Conservation (phyloP, 2,888 invertebrate genomes). For the Drosophila barbarae region DNA sequence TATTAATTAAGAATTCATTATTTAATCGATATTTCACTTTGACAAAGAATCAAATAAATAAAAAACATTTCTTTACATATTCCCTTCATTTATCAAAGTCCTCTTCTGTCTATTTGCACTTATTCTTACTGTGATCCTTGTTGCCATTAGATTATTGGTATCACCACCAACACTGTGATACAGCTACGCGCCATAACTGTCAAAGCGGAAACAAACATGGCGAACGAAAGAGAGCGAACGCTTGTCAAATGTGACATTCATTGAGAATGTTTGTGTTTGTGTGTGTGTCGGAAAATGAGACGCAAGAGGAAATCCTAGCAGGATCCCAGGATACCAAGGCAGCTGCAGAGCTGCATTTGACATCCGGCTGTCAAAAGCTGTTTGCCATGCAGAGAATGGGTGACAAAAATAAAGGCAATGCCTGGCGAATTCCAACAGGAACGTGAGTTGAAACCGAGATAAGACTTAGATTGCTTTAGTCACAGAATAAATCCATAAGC, state of each 20-base stretch:
- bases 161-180: conserved; percentile 6
- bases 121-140: conserved; percentile 1
- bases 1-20: too few relatives aligned
- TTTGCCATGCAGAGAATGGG: conserved; percentile 47
- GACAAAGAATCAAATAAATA: not conserved
- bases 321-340: conserved; percentile 13
- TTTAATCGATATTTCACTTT: too few relatives aligned
- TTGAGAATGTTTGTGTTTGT: conserved; percentile 12
- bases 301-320: conserved; percentile 22
- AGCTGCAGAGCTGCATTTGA: conserved; percentile 51
- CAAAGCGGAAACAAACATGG: conserved; percentile 41
- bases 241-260: conserved; percentile 38
- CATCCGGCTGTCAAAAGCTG: conserved; percentile 63
- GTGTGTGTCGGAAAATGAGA: conserved; percentile 24
- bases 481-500: not conserved
- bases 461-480: conserved; percentile 9
- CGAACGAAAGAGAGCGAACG: not conserved
- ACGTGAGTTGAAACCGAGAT: conserved; percentile 18
- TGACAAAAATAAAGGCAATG: conserved; percentile 18
- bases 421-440: not conserved
- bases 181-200: conserved; percentile 43
- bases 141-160: conserved; percentile 11
- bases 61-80: not conserved
- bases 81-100: conserved; percentile 4
- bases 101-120: not conserved